phyloP scores from a whole-genome alignment of 2,797 vertebrate species.

The Rachycentron canadum region DNA sequence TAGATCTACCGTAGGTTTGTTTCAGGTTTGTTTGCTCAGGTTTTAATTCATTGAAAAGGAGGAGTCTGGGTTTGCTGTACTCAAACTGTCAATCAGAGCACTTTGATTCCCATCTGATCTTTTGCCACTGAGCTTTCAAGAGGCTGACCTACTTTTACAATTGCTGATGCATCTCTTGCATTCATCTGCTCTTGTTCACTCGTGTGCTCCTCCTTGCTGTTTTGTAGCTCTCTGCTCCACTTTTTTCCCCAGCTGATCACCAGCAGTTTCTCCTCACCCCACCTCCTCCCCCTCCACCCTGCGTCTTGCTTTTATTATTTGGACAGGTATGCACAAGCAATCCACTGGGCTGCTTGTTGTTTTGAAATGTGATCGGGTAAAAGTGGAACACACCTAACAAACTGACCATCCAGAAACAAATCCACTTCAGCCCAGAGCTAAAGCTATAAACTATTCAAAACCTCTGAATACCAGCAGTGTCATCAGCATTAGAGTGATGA shows the following conservation, averaged over 20 bases:
- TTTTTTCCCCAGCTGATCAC: constrained; percentile 51
- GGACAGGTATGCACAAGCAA: constrained; percentile 84
- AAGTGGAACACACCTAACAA: constrained; percentile 64
- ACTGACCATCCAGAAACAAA: constrained; percentile 71
- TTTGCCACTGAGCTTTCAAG: constrained; percentile 45
- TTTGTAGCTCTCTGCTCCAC: constrained; percentile 47
- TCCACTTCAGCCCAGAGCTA: constrained; percentile 23
- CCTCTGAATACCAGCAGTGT: constrained; percentile 29
- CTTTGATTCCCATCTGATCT: constrained; percentile 60
- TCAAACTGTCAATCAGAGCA: constrained; percentile 66
- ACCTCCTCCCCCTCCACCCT: background rate
- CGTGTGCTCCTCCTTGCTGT: constrained; percentile 24
- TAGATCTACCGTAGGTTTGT: constrained; percentile 3
- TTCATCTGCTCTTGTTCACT: constrained; percentile 54
- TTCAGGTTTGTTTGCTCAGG: constrained; percentile 7
- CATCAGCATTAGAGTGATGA: constrained; percentile 26
- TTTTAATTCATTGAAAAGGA: constrained; percentile 11
- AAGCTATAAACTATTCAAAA: constrained; percentile 41
- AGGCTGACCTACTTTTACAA: constrained; percentile 74
- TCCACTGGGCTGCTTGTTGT: constrained; percentile 74
- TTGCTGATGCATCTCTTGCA: constrained; percentile 58
- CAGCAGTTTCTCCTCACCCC: constrained; percentile 50
- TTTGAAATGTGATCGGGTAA: constrained; percentile 82
- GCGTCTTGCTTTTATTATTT: constrained; percentile 72
- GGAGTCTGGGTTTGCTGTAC: constrained; percentile 35